Conservation (phyloP, 2,888 invertebrate genomes). For the Oxytorus armatus region DNA sequence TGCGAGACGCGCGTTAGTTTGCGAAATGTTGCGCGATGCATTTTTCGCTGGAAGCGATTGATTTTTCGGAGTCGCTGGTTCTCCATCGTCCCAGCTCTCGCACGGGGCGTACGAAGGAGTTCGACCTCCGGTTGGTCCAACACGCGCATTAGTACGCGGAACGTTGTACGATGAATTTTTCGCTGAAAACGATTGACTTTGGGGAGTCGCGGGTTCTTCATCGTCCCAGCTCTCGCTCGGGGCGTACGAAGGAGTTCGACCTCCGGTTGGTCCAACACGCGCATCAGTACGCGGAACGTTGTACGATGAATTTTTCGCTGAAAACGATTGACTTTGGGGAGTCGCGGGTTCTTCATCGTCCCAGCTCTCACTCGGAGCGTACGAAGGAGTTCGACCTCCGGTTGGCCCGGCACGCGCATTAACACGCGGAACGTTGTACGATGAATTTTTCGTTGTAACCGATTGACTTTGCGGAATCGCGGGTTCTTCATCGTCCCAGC, state of each 20-base stretch:
- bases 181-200: not conserved
- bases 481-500: not conserved
- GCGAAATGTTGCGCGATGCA: not conserved
- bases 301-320: not conserved
- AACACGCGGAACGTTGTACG: not conserved
- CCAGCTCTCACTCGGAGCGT: no score
- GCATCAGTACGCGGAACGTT: no score
- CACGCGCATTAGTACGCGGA: no score
- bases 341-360: not conserved
- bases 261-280: not conserved
- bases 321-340: not conserved
- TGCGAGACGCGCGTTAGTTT: no score
- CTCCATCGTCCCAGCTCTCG: constrained; percentile 41
- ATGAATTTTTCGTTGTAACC: no score
- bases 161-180: not conserved
- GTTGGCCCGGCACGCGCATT: constrained; percentile 3
- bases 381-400: no score
- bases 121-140: constrained; percentile 1
- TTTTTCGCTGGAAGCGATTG: not conserved
- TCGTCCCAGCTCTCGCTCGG: constrained; percentile 45
- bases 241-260: constrained; percentile 18
- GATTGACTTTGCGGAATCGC: not conserved
- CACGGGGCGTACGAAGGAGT: constrained; percentile 19
- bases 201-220: not conserved
- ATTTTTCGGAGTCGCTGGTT: not conserved